Evolutionary conservation across 2,888 invertebrate genomes (phyloP).

Genomic region (Sinohyriopsis cumingii): DNA sequence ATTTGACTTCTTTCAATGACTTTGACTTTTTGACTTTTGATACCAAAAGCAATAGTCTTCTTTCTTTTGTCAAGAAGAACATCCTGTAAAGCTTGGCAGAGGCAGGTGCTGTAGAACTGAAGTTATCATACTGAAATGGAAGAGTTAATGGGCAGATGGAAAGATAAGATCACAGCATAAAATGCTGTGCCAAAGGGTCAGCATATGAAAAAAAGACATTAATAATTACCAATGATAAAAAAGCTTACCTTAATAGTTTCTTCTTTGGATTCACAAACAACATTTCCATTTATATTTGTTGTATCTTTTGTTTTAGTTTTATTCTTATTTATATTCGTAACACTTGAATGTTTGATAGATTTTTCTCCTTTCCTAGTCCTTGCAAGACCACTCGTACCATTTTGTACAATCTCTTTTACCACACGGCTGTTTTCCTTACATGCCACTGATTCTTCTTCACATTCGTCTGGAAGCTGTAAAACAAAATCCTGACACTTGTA

Average conservation of each 20-base stretch:
- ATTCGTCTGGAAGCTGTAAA: slow-evolving; percentile 51
- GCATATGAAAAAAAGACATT: background rate
- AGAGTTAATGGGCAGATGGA: too few species aligned
- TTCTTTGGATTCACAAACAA: slow-evolving; percentile 2
- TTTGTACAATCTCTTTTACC: slow-evolving; percentile 2
- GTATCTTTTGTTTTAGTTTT: background rate
- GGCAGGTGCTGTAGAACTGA: too few species aligned
- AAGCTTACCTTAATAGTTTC: slow-evolving; percentile 12
- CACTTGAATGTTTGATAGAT: slow-evolving; percentile 4
- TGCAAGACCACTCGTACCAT: slow-evolving; percentile 9
- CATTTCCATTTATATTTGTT: slow-evolving; percentile 2
- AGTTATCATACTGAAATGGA: too few species aligned
- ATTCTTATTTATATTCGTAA: slow-evolving; percentile 2
- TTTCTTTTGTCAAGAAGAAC: too few species aligned
- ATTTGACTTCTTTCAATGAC: too few species aligned
- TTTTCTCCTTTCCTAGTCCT: slow-evolving; percentile 8
- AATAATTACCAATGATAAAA: background rate
- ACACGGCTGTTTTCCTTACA: slow-evolving; percentile 1
- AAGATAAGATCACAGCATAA: too few species aligned
- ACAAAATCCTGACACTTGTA: background rate
- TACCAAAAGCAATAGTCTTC: too few species aligned
- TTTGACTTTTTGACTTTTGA: too few species aligned
- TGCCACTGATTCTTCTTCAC: slow-evolving; percentile 33
- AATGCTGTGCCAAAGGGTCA: too few species aligned
- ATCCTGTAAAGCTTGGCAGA: too few species aligned